A percentile compares a stretch with the other conserved stretches of the same genome.
phyloP scores from a whole-genome alignment of 2,113 vertebrate species.

The Psephotus haematonotus region DNA sequence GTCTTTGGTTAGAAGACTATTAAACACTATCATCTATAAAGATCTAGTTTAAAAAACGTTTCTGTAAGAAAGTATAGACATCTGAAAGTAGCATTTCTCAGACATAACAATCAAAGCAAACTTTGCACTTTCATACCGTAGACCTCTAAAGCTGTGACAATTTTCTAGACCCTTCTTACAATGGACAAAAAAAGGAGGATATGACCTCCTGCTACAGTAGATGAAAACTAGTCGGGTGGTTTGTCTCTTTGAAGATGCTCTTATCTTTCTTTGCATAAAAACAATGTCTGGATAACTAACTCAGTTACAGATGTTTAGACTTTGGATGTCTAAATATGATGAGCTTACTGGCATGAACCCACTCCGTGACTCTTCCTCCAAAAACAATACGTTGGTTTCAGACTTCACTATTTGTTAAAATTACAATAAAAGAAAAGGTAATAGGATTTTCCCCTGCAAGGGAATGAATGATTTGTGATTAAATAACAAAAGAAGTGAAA shows the following conservation, averaged over 20 bases:
- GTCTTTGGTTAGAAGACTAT: neutral
- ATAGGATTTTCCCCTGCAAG: neutral
- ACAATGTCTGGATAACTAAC: neutral
- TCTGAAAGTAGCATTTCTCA: neutral
- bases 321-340: neutral
- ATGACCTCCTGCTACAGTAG: neutral
- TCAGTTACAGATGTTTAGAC: neutral
- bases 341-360: neutral
- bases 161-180: neutral
- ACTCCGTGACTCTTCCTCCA: neutral
- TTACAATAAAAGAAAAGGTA: neutral
- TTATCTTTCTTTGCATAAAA: neutral
- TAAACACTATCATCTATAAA: neutral
- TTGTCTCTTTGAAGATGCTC: neutral
- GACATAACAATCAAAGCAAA: neutral
- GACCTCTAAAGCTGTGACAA: neutral
- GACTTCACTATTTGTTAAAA: neutral
- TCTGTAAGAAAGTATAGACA: neutral
- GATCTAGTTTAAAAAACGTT: neutral
- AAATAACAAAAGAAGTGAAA: neutral
- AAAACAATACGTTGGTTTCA: neutral
- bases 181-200: neutral
- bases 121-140: neutral
- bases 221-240: neutral
- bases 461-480: neutral